Percentiles rank a stretch among this genome's conserved stretches.
Evolutionary conservation across 2,797 vertebrate species (phyloP).

Genomic region (Lindbergichthys nudifrons): DNA sequence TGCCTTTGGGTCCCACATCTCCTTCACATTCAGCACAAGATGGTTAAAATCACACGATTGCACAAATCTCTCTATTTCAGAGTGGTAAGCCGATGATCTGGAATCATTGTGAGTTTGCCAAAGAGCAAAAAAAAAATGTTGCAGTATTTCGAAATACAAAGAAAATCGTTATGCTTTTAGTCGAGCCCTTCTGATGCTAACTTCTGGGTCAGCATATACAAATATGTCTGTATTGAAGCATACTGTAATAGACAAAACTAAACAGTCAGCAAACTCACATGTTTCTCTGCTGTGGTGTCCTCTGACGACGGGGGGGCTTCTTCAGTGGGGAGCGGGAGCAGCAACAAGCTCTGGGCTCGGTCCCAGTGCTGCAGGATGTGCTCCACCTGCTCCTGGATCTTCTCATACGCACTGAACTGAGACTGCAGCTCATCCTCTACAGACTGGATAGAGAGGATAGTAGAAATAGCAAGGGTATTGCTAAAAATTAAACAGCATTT

Average conservation of each 20-base stretch:
- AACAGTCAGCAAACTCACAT: constrained; percentile 28
- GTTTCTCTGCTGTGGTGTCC: constrained; percentile 65
- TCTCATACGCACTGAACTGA: constrained; percentile 85
- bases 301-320: constrained; percentile 63
- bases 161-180: too few relatives aligned
- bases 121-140: too few relatives aligned
- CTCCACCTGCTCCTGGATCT: constrained; percentile 74
- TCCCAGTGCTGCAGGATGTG: constrained; percentile 88
- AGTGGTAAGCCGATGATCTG: too few relatives aligned
- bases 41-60: too few relatives aligned
- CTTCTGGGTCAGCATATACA: too few relatives aligned
- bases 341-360: constrained; percentile 77
- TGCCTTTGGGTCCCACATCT: too few relatives aligned
- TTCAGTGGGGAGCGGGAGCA: constrained; percentile 60
- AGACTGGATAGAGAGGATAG: constrained; percentile 8
- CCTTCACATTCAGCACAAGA: too few relatives aligned
- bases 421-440: constrained; percentile 75
- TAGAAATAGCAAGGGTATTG: not conserved
- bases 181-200: too few relatives aligned
- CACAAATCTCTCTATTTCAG: too few relatives aligned
- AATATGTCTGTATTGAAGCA: too few relatives aligned
- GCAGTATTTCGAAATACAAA: too few relatives aligned
- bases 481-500: not conserved
- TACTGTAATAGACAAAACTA: not conserved
- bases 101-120: too few relatives aligned